Base-by-base conservation (phyloP, 2,888 invertebrate species). In the Mystacides longicornis region DNA sequence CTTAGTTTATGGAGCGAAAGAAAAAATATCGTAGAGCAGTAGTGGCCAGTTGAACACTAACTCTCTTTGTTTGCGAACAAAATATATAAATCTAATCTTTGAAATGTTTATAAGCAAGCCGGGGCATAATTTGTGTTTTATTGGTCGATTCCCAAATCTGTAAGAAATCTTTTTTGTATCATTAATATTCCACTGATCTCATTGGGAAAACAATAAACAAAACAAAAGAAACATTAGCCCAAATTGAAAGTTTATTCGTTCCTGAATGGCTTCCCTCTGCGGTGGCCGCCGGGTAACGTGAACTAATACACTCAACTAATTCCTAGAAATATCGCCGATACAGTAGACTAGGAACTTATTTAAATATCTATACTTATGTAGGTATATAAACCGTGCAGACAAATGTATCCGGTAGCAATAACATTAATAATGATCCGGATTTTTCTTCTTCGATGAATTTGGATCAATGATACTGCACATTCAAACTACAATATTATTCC, bases 171-270 rank as follows among this genome's bases (percentile, higher is more conserved):
- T 48, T 53, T 50, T 22, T 48, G 49, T 48, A 20, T 48, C 53
- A 31, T 53, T 53, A 48, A 53, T 53, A 48, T 53, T 53, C 53
- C 47, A 48, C 47, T 47, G 53, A 47, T 53, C 48, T 53, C 53
- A 33, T 21, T 31, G 33, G 53, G 37, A 33, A 53, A 48, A 48
- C 47, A 53, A 48, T 53, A 48, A 53, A 53, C 50, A 53, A 53
- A 53, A 53, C 37, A 49, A 31, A 52, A 46, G 48, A 14, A n/a
- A 33, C 53, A 48, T 53, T 52, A 52, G 46, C 52, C 46, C 37
- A 47, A 27, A 53, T 53, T 53, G 53, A 53, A 53, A 48, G 33
- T 53, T 53, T 53, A 53, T 49, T 33, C 23, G 47, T 14, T 37
- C 37, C 18, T 14, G 27, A 33, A 53, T 49, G 21, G 48, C 31